A percentile compares a stretch with the other conserved stretches of the same genome.
phyloP scores from a whole-genome alignment of 2,113 vertebrate genomes.

The human (Homo sapiens) region GRCh38 chr11:44876501-44877000 shows the following conservation, averaged over 20 bases:
- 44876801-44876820: background rate
- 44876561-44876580: no score
- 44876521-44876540: background rate
- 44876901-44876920: background rate
- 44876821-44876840: background rate
- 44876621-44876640: background rate
- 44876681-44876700: background rate
- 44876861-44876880: slow-evolving; percentile 1
- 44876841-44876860: background rate
- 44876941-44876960: background rate
- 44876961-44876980: background rate
- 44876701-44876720: background rate
- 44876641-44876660: background rate
- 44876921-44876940: background rate
- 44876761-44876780: background rate
- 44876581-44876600: background rate
- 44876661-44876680: background rate
- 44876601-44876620: background rate
- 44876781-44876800: background rate
- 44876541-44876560: background rate
- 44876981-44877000: background rate
- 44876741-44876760: background rate
- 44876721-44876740: background rate
- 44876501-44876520: background rate
- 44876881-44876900: background rate